A percentile compares a stretch with the other conserved stretches of the same genome.
Evolutionary conservation across 2,888 invertebrate genomes (phyloP).

Genomic region (Adelphocoris suturalis): DNA sequence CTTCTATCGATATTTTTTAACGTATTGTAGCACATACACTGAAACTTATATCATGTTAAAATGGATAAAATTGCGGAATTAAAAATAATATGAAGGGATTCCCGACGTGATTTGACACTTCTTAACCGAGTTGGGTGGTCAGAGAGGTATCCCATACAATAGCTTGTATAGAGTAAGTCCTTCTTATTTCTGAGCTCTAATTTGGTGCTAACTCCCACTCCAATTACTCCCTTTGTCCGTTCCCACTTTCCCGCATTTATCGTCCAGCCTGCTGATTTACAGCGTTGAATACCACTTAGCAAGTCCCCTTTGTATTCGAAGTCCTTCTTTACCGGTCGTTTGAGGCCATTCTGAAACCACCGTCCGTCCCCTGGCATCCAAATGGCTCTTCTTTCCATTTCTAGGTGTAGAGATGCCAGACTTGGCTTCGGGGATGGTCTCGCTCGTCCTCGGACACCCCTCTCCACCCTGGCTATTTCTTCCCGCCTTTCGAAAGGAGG

Average conservation of each 20-base stretch:
- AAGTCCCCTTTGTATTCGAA: background rate
- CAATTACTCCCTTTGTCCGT: background rate
- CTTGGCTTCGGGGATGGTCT: background rate
- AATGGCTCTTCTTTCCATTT: constrained; percentile 16
- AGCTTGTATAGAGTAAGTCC: background rate
- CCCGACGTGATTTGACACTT: too few relatives aligned
- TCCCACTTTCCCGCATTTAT: background rate
- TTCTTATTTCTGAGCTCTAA: background rate
- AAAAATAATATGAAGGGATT: too few relatives aligned
- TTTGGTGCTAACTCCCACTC: background rate
- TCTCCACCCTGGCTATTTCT: background rate
- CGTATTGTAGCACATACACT: too few relatives aligned
- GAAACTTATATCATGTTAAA: too few relatives aligned
- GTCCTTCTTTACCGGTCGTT: background rate
- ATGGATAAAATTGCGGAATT: too few relatives aligned
- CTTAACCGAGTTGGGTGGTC: too few relatives aligned
- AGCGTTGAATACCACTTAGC: background rate
- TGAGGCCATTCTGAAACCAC: background rate
- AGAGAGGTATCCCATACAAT: too few relatives aligned
- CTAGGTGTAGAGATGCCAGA: background rate
- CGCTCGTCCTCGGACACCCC: constrained; percentile 1
- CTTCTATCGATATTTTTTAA: too few relatives aligned
- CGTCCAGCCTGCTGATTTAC: background rate
- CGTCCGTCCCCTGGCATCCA: background rate
- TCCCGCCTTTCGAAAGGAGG: background rate